These are phyloP conservation scores for Seira sanloemensis DNA, from an alignment of 2,888 invertebrate species.

Conservation along the genomic window DNA sequence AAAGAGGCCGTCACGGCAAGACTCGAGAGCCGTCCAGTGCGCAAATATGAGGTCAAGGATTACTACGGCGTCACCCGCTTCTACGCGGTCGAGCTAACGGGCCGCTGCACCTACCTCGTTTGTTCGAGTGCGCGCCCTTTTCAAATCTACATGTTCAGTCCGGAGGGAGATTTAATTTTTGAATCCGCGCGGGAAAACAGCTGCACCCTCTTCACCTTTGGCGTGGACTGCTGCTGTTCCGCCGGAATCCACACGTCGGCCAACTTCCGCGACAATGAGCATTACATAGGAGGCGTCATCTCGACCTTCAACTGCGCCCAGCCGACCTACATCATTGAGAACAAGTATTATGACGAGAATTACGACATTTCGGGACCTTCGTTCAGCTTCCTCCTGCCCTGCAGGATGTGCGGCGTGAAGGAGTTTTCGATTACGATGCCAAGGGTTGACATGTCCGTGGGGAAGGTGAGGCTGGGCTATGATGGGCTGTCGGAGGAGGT, in stretches of 20 bases:
- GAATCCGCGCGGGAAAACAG: conserved; percentile 18
- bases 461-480: conserved; percentile 57
- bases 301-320: background rate
- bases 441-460: conserved; percentile 23
- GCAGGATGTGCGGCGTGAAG: conserved; percentile 29
- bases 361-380: conserved; percentile 37
- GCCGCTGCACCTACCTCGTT: background rate
- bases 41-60: conserved; percentile 46
- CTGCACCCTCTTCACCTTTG: conserved; percentile 22
- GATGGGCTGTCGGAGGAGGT: conserved; percentile 50
- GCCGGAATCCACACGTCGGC: conserved; percentile 42
- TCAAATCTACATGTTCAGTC: conserved; percentile 40
- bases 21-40: background rate
- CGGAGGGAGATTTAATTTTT: conserved; percentile 23
- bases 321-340: conserved; percentile 18
- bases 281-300: conserved; percentile 34
- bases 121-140: conserved; percentile 34
- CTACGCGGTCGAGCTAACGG: conserved; percentile 44
- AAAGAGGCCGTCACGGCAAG: no score
- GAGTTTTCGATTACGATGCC: conserved; percentile 36
- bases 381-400: background rate
- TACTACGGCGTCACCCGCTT: conserved; percentile 38
- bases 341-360: conserved; percentile 11
- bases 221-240: conserved; percentile 34
- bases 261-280: conserved; percentile 2